Evolutionary conservation across 2,113 vertebrate species (phyloP).

Genomic region (Macroglossus sobrinus): DNA sequence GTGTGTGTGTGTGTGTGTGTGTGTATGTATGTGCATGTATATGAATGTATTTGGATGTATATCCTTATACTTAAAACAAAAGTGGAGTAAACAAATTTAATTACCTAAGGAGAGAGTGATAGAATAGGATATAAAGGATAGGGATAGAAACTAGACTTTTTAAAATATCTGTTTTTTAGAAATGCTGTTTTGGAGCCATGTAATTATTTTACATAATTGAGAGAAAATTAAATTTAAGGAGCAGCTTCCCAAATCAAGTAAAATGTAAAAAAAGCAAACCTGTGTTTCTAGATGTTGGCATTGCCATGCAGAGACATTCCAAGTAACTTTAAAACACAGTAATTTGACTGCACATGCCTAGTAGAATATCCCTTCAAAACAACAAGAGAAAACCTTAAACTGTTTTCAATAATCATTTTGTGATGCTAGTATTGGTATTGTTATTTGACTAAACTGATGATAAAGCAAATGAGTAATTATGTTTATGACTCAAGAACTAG

Average conservation of each 20-base stretch:
- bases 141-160: neutral
- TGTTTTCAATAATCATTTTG: neutral
- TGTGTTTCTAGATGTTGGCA: neutral
- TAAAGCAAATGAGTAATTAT: neutral
- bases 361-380: neutral
- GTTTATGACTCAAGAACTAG: neutral
- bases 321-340: neutral
- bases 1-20: neutral
- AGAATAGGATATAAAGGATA: neutral
- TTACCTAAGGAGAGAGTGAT: neutral
- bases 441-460: neutral
- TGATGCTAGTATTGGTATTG: neutral
- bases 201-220: constrained; percentile 37
- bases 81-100: neutral
- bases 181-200: neutral
- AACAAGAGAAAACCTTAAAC: neutral
- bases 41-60: neutral
- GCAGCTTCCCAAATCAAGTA: neutral
- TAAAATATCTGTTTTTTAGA: neutral
- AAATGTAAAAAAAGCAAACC: neutral
- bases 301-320: neutral
- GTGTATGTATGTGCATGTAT: neutral
- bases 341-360: neutral
- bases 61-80: neutral
- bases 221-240: constrained; percentile 13